phyloP scores from a whole-genome alignment of 2,113 vertebrate species.

The Sinocyclocheilus rhinocerous region DNA sequence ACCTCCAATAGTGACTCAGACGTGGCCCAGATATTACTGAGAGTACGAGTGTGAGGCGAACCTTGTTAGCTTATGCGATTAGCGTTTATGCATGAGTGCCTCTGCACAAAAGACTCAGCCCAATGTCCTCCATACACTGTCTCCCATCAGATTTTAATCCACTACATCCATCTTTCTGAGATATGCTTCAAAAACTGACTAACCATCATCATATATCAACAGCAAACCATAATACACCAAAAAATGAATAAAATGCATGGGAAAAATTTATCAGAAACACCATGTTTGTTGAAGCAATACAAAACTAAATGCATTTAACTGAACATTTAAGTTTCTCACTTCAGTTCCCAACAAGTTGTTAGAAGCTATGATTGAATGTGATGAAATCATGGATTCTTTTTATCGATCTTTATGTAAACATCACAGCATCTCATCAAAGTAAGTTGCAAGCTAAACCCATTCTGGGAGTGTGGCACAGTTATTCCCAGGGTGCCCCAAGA shows the following conservation, averaged over 20 bases:
- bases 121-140: constrained; percentile 35
- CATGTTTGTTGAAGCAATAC: not conserved
- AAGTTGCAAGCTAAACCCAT: constrained; percentile 31
- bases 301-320: not conserved
- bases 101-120: constrained; percentile 68
- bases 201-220: not conserved
- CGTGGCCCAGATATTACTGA: constrained; percentile 44
- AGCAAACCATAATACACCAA: not conserved
- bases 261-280: not conserved
- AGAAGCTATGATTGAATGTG: not conserved
- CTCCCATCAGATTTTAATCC: constrained; percentile 69
- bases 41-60: constrained; percentile 4
- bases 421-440: constrained; percentile 18
- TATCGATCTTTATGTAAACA: not conserved
- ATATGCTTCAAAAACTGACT: constrained; percentile 52
- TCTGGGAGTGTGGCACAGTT: constrained; percentile 15
- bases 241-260: not conserved
- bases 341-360: not conserved
- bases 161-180: constrained; percentile 61
- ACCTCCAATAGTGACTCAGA: constrained; percentile 17
- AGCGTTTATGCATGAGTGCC: constrained; percentile 67
- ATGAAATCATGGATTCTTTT: not conserved
- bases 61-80: constrained; percentile 55
- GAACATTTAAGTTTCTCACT: not conserved
- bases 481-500: constrained; percentile 46